phyloP scores from a whole-genome alignment of 2,888 invertebrate genomes.

The Adela reaumurella region DNA sequence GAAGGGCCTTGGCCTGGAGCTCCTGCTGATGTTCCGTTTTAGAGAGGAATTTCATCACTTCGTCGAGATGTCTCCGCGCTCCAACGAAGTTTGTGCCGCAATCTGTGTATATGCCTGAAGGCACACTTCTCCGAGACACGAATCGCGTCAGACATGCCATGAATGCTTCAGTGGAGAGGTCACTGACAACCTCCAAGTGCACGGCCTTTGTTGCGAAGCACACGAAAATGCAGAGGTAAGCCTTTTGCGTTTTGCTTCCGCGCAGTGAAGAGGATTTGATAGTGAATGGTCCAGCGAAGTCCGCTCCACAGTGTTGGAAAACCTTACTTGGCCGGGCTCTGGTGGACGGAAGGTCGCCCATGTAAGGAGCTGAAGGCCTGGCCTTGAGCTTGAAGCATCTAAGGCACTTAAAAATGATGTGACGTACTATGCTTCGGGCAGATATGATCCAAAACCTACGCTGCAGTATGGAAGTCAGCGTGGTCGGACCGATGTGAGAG shows the following conservation, averaged over 20 bases:
- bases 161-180: slow-evolving; percentile 9
- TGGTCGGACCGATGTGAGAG: no score
- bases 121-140: no score
- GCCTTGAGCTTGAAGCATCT: no score
- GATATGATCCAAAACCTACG: no score
- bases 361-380: no score
- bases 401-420: no score
- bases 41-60: slow-evolving; percentile 1
- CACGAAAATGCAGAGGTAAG: slow-evolving; percentile 6
- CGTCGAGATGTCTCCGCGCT: slow-evolving; percentile 5
- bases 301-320: not conserved
- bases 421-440: no score
- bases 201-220: slow-evolving; percentile 9
- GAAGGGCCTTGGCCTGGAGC: not conserved
- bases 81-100: slow-evolving; percentile 10
- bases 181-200: slow-evolving; percentile 7
- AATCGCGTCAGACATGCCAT: slow-evolving; percentile 9
- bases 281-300: slow-evolving; percentile 1
- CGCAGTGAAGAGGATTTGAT: not conserved
- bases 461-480: no score
- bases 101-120: slow-evolving; percentile 4
- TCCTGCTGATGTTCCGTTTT: not conserved
- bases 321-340: no score
- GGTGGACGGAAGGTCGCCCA: no score
- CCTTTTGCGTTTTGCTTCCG: not conserved